Conservation (phyloP, 2,113 vertebrate species). For the Sylvietta virens region DNA sequence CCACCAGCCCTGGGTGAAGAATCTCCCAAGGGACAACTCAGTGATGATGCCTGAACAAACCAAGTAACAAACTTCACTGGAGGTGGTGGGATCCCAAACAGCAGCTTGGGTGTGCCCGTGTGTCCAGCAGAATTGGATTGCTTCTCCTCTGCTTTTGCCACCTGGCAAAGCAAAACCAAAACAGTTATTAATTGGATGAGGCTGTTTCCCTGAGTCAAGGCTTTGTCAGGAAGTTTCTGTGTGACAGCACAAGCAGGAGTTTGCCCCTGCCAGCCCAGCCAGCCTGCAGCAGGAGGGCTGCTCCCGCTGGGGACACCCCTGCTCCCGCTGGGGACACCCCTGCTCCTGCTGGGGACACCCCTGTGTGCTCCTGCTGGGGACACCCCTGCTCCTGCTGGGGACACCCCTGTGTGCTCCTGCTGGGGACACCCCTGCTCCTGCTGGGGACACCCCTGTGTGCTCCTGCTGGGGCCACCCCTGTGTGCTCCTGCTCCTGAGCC, state of each 20-base stretch:
- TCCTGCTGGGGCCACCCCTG: rapidly evolving
- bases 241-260: neutral
- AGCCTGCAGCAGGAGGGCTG: rapidly evolving
- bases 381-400: neutral
- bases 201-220: neutral
- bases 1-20: neutral
- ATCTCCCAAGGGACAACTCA: neutral
- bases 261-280: neutral
- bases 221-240: neutral
- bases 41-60: neutral
- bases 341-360: neutral
- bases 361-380: neutral
- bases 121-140: neutral
- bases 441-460: neutral
- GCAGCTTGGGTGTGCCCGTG: neutral
- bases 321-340: rapidly evolving
- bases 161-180: neutral
- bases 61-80: neutral
- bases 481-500: neutral
- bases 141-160: neutral
- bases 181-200: neutral
- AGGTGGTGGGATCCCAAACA: neutral
- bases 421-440: neutral
- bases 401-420: neutral
- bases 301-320: rapidly evolving